These are phyloP conservation scores for Rhinogobius similis DNA, from an alignment of 2,113 vertebrate species.

Conservation along the genomic window DNA sequence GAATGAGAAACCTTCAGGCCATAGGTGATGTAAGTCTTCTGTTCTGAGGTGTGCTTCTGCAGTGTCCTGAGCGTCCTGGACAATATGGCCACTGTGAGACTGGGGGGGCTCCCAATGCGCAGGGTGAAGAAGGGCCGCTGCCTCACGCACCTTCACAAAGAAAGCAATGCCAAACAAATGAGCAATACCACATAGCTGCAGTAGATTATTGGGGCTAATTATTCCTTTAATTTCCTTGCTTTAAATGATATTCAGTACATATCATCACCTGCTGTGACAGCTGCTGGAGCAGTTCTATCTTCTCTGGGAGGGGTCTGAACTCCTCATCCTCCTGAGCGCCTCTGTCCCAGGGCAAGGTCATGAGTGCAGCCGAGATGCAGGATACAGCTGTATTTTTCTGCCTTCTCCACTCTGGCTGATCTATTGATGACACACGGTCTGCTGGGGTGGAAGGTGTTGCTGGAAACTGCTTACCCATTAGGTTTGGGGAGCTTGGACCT, in stretches of 20 bases:
- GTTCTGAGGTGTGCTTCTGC: not conserved
- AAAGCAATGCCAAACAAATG: not conserved
- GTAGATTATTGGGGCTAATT: not conserved
- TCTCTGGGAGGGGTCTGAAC: slow-evolving; percentile 83
- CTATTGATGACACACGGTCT: slow-evolving; percentile 47
- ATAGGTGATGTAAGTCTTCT: slow-evolving; percentile 14
- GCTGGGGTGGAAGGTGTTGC: slow-evolving; percentile 22
- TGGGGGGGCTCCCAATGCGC: not conserved
- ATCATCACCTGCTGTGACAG: slow-evolving; percentile 75
- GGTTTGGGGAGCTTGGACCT: slow-evolving; percentile 38
- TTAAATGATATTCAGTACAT: not conserved
- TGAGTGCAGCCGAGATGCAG: slow-evolving; percentile 10
- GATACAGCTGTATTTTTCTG: not conserved
- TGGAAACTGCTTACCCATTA: slow-evolving; percentile 45
- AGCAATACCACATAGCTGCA: not conserved
- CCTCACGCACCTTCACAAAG: slow-evolving; percentile 67
- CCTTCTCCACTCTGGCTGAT: slow-evolving; percentile 21
- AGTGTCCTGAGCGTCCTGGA: slow-evolving; percentile 4
- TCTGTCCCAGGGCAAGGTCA: slow-evolving; percentile 66
- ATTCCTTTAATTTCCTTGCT: not conserved
- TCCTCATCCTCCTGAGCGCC: slow-evolving; percentile 80
- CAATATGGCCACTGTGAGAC: not conserved
- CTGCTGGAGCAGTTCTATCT: slow-evolving; percentile 81
- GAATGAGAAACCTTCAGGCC: not conserved
- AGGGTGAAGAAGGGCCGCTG: slow-evolving; percentile 64